phyloP scores from a whole-genome alignment of 2,113 vertebrate species.

The Vombatus ursinus region DNA sequence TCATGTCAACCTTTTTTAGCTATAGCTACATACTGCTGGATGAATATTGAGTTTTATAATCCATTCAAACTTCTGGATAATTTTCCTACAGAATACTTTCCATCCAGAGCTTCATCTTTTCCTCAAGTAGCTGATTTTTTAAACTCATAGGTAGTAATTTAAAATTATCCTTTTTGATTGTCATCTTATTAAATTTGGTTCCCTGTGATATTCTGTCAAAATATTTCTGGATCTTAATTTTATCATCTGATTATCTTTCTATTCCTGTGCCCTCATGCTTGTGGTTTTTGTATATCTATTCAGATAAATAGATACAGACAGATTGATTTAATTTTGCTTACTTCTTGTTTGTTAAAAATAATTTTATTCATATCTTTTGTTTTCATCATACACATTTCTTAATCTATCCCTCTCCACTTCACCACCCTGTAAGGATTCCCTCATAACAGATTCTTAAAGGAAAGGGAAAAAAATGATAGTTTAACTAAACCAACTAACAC shows the following conservation, averaged over 20 bases:
- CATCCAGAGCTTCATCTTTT: not conserved
- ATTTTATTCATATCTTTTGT: not conserved
- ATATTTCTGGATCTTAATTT: not conserved
- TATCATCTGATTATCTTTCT: not conserved
- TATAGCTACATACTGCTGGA: not conserved
- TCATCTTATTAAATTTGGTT: not conserved
- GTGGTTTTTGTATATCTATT: not conserved
- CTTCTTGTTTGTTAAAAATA: not conserved
- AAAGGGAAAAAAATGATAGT: not conserved
- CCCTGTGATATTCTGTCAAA: not conserved
- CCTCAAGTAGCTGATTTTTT: not conserved
- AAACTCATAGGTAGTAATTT: not conserved
- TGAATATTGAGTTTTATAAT: not conserved
- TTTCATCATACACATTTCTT: not conserved
- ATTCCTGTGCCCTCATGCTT: not conserved
- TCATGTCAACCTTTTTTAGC: not conserved
- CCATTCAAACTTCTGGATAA: not conserved
- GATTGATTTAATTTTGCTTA: not conserved
- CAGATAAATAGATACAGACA: not conserved
- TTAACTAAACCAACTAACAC: not conserved
- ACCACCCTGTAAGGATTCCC: not conserved
- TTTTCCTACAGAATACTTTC: not conserved
- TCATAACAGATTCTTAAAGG: not conserved
- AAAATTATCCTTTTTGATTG: not conserved
- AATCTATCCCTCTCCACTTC: not conserved